Percentiles rank a stretch among this genome's conserved stretches.
These are phyloP conservation scores for Leucophenga varia DNA, from an alignment of 1,140 invertebrate genomes.

Conservation along the genomic window DNA sequence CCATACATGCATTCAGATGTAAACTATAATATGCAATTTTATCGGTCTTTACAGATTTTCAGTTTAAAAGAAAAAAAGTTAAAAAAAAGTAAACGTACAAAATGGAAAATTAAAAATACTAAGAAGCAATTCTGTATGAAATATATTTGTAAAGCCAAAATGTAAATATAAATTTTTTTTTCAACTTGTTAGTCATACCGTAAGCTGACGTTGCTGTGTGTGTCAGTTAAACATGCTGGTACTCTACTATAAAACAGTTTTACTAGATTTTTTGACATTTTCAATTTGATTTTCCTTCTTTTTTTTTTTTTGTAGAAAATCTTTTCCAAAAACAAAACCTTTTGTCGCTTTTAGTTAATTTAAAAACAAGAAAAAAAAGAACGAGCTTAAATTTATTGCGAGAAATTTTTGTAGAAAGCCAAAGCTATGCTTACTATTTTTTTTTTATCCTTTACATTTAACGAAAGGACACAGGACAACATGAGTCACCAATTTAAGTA, in stretches of 20 bases:
- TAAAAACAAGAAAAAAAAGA: no score
- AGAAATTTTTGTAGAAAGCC: no score
- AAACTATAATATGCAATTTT: constrained; percentile 55
- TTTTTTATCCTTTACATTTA: constrained; percentile 18
- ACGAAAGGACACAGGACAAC: constrained; percentile 8
- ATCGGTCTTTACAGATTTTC: constrained; percentile 52
- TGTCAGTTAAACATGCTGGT: no score
- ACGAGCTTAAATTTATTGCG: constrained; percentile 43
- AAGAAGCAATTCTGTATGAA: constrained; percentile 30
- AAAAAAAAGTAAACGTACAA: constrained; percentile 1
- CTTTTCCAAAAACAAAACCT: constrained; percentile 19
- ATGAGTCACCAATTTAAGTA: constrained; percentile 14
- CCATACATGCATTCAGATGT: no score
- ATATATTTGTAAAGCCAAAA: constrained; percentile 47
- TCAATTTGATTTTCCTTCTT: no score
- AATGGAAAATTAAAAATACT: constrained; percentile 10
- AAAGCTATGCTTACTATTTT: constrained; percentile 14
- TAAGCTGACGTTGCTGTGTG: constrained; percentile 27
- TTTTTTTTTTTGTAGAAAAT: constrained; percentile 21
- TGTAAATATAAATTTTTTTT: no score
- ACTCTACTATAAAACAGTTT: no score
- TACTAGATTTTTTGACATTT: no score
- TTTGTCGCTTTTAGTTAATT: constrained; percentile 50
- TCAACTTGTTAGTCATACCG: constrained; percentile 42
- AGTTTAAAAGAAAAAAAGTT: constrained; percentile 4